These are phyloP conservation scores for Caenorhabditis sp. DNA, from an alignment of 2,888 invertebrate genomes.

Conservation along the genomic window DNA sequence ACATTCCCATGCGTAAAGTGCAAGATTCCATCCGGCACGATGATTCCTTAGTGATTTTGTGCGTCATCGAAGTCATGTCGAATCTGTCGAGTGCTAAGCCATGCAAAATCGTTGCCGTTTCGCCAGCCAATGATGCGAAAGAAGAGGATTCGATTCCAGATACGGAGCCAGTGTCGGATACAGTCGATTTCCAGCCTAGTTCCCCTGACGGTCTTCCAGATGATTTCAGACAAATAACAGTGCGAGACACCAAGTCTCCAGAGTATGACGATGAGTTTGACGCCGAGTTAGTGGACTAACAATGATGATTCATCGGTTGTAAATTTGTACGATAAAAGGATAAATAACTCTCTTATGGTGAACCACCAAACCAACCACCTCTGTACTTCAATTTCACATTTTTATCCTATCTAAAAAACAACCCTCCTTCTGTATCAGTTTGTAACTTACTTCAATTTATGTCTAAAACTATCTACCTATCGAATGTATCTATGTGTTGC, in stretches of 20 bases:
- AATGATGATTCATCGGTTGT: not conserved
- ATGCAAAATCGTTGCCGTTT: conserved; percentile 55
- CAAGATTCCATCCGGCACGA: conserved; percentile 79
- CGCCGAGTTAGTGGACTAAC: not conserved
- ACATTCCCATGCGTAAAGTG: conserved; percentile 81
- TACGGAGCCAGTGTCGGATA: no score
- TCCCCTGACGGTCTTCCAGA: not conserved
- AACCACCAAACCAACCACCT: no score
- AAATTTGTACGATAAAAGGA: not conserved
- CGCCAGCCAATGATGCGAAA: no score
- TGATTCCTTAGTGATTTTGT: conserved; percentile 82
- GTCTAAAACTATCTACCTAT: no score
- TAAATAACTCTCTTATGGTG: no score
- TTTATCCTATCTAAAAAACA: no score
- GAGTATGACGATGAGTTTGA: not conserved
- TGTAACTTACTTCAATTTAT: no score
- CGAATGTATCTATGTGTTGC: no score
- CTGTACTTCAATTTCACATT: no score
- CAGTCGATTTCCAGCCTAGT: no score
- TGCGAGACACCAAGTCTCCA: not conserved
- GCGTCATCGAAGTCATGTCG: conserved; percentile 83
- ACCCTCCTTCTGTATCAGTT: no score
- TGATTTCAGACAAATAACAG: not conserved
- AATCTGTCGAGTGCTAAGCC: not conserved
- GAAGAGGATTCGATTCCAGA: no score